Conservation (phyloP, 1,140 invertebrate species). For the Drosophila arizonae region DNA sequence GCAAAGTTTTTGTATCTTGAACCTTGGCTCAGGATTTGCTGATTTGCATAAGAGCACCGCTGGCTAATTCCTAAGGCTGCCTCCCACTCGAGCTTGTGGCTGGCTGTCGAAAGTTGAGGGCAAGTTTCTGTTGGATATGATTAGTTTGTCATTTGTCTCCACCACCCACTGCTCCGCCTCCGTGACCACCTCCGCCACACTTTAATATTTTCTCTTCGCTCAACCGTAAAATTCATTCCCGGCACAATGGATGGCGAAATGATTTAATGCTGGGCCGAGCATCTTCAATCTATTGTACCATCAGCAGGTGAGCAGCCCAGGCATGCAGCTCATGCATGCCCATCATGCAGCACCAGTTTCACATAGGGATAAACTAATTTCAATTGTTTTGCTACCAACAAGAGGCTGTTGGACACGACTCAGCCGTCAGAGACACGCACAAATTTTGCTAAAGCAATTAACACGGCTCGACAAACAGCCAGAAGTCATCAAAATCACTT, state of each 20-base stretch:
- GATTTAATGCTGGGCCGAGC: neutral
- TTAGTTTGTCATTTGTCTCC: conserved; percentile 32
- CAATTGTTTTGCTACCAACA: conserved; percentile 12
- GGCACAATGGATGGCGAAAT: neutral
- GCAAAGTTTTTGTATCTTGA: conserved; percentile 66
- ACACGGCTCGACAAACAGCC: conserved; percentile 48
- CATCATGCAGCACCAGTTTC: neutral
- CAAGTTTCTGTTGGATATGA: conserved; percentile 43
- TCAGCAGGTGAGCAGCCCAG: neutral
- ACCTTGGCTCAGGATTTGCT: conserved; percentile 47
- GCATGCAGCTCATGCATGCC: too few relatives aligned
- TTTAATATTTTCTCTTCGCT: neutral
- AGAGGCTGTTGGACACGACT: neutral
- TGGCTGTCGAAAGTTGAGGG: conserved; percentile 20
- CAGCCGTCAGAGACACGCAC: conserved; percentile 21
- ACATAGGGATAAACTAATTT: conserved; percentile 5
- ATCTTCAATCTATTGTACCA: neutral
- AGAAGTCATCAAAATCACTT: conserved; percentile 28
- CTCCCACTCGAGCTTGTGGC: neutral
- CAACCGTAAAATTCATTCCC: neutral
- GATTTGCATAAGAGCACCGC: conserved; percentile 58
- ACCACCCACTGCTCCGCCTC: too few relatives aligned
- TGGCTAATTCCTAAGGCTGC: neutral
- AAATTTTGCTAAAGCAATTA: conserved; percentile 57
- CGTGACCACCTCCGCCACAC: neutral